Conservation (phyloP, 2,888 invertebrate genomes). For the Cheilosia grossa region DNA sequence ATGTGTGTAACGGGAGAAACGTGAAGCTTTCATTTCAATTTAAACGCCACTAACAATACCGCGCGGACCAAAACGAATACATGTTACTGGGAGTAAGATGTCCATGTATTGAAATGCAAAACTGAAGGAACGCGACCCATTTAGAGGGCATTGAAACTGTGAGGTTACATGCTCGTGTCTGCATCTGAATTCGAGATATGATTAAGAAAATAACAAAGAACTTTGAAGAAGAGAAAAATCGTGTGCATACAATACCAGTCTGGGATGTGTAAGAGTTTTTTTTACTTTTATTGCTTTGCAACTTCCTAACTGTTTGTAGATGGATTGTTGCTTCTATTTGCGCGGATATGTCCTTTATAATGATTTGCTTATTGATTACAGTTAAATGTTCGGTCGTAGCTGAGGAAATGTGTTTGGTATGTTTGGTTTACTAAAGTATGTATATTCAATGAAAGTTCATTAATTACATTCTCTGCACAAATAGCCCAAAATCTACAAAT, state of each 20-base stretch:
- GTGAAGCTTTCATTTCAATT: constrained; percentile 23
- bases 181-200: constrained; percentile 27
- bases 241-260: background rate
- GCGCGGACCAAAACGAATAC: background rate
- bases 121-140: constrained; percentile 49
- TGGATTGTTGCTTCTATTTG: too few species aligned
- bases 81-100: background rate
- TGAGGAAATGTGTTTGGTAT: too few species aligned
- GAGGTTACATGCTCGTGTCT: constrained; percentile 11
- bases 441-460: too few species aligned
- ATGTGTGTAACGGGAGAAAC: constrained; percentile 45
- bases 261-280: too few species aligned
- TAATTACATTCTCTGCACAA: too few species aligned
- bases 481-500: too few species aligned
- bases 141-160: constrained; percentile 52
- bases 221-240: background rate
- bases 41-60: constrained; percentile 20
- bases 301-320: too few species aligned
- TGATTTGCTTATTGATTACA: too few species aligned
- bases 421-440: too few species aligned
- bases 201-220: constrained; percentile 1
- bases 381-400: too few species aligned
- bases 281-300: too few species aligned
- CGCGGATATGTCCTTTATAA: too few species aligned
- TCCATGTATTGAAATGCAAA: constrained; percentile 39